These are phyloP conservation scores for Chloroceryle aenea DNA, from an alignment of 2,113 vertebrate species.

Conservation along the genomic window DNA sequence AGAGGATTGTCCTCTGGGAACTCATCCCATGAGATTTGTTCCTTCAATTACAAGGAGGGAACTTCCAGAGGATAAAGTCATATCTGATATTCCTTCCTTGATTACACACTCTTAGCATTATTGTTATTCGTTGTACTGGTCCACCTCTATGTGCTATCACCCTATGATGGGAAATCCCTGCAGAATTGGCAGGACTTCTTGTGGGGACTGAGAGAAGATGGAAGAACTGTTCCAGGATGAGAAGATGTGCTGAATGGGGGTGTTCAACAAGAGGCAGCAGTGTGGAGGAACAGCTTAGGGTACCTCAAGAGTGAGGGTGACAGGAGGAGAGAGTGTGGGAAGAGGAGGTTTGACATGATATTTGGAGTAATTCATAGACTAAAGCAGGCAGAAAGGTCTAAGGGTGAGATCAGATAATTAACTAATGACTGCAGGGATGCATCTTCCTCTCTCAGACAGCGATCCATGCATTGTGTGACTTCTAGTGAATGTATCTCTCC, in stretches of 20 bases:
- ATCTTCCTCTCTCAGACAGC: neutral
- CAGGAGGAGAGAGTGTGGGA: neutral
- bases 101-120: neutral
- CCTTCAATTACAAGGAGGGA: neutral
- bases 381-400: conserved; percentile 45
- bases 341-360: neutral
- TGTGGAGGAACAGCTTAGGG: neutral
- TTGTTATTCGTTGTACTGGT: neutral
- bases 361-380: conserved; percentile 23
- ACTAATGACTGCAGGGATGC: conserved; percentile 4
- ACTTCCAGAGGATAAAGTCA: neutral
- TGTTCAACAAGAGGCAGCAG: neutral
- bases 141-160: neutral
- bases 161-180: neutral
- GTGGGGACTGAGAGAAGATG: neutral
- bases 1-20: neutral
- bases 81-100: neutral
- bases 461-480: neutral
- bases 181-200: neutral
- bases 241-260: neutral
- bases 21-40: neutral
- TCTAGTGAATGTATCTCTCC: neutral
- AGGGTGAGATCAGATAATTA: conserved; percentile 64
- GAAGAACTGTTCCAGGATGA: neutral
- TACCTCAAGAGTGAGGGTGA: neutral